phyloP scores from a whole-genome alignment of 2,888 invertebrate species.

The Clivina fossor region DNA sequence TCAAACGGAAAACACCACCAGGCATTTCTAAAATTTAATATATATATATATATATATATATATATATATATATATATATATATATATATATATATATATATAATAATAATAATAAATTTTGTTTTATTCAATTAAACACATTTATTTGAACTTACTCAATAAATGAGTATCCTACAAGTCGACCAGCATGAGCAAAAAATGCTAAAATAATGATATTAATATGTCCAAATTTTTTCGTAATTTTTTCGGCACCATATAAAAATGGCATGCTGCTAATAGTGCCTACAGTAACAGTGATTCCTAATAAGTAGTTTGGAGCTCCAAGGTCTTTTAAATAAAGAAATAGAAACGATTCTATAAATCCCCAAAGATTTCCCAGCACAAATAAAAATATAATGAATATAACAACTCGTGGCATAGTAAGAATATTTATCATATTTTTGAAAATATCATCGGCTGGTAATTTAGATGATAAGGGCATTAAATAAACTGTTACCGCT shows the following conservation, averaged over 20 bases:
- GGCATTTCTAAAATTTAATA: conserved; percentile 64
- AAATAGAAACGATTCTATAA: conserved; percentile 86
- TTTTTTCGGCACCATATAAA: conserved; percentile 79
- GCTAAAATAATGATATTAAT: conserved; percentile 82
- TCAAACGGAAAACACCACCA: conserved; percentile 91
- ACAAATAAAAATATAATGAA: conserved; percentile 81
- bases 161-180: conserved; percentile 81
- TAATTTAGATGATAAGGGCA: conserved; percentile 76
- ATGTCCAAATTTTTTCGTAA: conserved; percentile 78
- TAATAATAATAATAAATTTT: not conserved
- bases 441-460: conserved; percentile 77
- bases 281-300: conserved; percentile 83
- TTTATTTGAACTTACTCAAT: conserved; percentile 73
- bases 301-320: conserved; percentile 78
- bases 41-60: not conserved
- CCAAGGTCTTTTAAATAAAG: conserved; percentile 82
- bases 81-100: conserved; percentile 5
- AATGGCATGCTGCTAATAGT: conserved; percentile 83
- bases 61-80: not conserved
- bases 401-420: conserved; percentile 76
- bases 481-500: conserved; percentile 71
- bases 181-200: conserved; percentile 80
- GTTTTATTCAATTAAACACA: no score
- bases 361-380: conserved; percentile 85
- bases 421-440: conserved; percentile 73